Percentiles rank a stretch among this genome's conserved stretches.
These are phyloP conservation scores for Anarrhichthys ocellatus DNA, from an alignment of 2,113 vertebrate genomes.

Conservation along the genomic window DNA sequence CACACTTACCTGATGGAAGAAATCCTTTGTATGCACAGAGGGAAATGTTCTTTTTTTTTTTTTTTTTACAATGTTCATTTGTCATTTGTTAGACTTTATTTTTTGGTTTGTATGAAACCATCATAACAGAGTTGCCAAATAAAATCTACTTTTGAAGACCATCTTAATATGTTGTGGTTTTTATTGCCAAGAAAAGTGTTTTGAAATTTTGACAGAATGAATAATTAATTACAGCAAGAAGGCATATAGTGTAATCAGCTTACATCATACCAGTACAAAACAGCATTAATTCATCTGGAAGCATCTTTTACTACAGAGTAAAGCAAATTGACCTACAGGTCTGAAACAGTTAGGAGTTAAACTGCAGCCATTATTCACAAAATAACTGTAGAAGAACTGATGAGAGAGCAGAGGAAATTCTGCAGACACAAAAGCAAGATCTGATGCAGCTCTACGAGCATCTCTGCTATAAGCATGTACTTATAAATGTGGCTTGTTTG, in stretches of 20 bases:
- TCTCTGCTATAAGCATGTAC: constrained; percentile 44
- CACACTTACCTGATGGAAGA: background rate
- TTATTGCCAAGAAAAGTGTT: constrained; percentile 54
- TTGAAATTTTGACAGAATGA: constrained; percentile 22
- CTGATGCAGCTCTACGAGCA: background rate
- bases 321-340: constrained; percentile 16
- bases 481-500: constrained; percentile 34
- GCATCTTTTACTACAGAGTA: constrained; percentile 26
- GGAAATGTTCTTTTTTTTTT: constrained; percentile 7
- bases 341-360: background rate
- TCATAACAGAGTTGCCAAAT: constrained; percentile 62
- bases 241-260: constrained; percentile 15
- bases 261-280: constrained; percentile 33
- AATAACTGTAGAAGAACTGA: constrained; percentile 17
- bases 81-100: background rate
- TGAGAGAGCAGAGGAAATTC: background rate
- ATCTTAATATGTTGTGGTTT: constrained; percentile 34
- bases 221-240: constrained; percentile 23
- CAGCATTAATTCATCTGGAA: constrained; percentile 20
- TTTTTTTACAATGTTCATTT: background rate
- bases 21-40: constrained; percentile 21
- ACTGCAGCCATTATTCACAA: constrained; percentile 8
- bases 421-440: constrained; percentile 16
- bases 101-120: constrained; percentile 13
- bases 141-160: constrained; percentile 57